Evolutionary conservation across 2,797 vertebrate species (phyloP).

Genomic region (Argentina silus): DNA sequence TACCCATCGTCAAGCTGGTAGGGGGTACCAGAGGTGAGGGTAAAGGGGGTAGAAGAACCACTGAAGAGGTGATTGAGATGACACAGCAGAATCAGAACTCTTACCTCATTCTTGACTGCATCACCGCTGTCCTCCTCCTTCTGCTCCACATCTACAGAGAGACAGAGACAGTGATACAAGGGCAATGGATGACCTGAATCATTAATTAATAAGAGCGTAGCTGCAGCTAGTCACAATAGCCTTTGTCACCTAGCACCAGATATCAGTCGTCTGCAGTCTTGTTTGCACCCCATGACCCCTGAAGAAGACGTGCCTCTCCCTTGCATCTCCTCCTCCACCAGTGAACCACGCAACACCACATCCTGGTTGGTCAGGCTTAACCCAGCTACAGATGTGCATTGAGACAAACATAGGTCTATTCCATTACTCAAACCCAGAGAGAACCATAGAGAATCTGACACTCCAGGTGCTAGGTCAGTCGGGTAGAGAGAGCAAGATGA

Average conservation of each 20-base stretch:
- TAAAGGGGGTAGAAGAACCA: background rate
- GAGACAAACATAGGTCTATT: background rate
- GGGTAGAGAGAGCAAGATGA: constrained; percentile 1
- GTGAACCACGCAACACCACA: no score
- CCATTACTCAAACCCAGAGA: background rate
- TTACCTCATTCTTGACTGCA: constrained; percentile 79
- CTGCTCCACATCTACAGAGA: constrained; percentile 81
- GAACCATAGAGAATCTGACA: background rate
- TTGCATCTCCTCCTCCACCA: background rate
- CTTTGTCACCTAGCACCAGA: constrained; percentile 35
- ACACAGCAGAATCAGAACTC: constrained; percentile 32
- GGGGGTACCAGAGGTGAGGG: background rate
- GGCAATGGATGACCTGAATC: constrained; percentile 62
- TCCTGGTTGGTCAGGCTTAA: no score
- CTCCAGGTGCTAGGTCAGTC: background rate
- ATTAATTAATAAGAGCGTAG: constrained; percentile 48
- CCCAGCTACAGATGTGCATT: no score
- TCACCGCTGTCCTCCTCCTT: constrained; percentile 76
- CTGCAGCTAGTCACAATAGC: constrained; percentile 4
- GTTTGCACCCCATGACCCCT: constrained; percentile 3
- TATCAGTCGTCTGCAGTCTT: constrained; percentile 17
- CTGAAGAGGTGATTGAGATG: background rate
- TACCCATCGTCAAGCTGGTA: background rate
- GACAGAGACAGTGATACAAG: constrained; percentile 60
- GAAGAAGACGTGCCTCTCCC: background rate